Percentiles rank a stretch among this genome's conserved stretches.
Conservation (phyloP, 2,797 vertebrate genomes). For the Lates japonicus region DNA sequence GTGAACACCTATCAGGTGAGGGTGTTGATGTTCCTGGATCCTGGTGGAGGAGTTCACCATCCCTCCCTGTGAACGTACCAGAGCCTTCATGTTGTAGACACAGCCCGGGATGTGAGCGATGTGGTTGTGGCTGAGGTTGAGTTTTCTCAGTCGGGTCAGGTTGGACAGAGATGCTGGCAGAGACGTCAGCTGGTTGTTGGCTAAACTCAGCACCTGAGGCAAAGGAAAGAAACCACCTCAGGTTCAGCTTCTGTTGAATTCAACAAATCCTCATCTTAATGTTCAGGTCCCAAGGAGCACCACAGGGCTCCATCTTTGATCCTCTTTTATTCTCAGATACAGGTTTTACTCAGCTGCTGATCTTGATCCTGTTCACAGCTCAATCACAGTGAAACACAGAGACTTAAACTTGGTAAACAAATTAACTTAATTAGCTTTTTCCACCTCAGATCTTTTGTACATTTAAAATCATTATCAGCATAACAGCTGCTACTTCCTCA, state of each 20-base stretch:
- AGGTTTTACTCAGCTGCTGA: no score
- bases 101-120: slow-evolving; percentile 90
- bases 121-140: slow-evolving; percentile 93
- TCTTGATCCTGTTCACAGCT: no score
- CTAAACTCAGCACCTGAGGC: slow-evolving; percentile 88
- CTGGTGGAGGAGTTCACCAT: background rate
- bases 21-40: background rate
- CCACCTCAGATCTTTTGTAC: no score
- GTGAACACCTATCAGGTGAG: background rate
- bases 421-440: no score
- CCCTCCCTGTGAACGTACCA: slow-evolving; percentile 66
- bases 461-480: no score
- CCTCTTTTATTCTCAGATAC: no score
- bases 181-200: slow-evolving; percentile 89
- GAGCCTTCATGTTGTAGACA: slow-evolving; percentile 88
- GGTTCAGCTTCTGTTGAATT: background rate
- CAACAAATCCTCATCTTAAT: no score
- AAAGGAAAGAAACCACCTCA: background rate
- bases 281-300: no score
- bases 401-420: no score
- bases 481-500: no score
- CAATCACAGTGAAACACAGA: no score
- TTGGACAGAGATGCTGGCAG: slow-evolving; percentile 87
- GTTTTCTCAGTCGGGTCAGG: slow-evolving; percentile 87
- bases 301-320: no score